Conservation (phyloP, 2,888 invertebrate genomes). For the Trilocha varians region DNA sequence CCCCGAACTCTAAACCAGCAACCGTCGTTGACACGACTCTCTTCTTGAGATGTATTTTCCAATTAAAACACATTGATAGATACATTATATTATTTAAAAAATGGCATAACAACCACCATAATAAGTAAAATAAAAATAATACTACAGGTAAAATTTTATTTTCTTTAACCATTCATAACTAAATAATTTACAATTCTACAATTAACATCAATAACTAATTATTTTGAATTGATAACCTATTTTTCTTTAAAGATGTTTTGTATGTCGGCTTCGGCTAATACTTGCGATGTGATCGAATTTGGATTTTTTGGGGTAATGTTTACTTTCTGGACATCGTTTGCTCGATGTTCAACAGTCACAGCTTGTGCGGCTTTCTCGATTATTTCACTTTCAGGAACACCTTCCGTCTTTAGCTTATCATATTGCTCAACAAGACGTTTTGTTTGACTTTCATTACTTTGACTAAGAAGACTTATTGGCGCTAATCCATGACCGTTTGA, state of each 20-base stretch:
- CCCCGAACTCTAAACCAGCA: too few relatives aligned
- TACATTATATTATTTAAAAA: too few relatives aligned
- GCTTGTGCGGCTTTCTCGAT: constrained; percentile 42
- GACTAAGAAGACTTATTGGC: constrained; percentile 68
- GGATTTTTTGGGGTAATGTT: constrained; percentile 28
- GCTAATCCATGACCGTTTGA: constrained; percentile 71
- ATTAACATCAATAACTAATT: too few relatives aligned
- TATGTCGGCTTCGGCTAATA: constrained; percentile 37
- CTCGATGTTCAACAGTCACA: constrained; percentile 34
- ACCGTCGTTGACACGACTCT: too few relatives aligned
- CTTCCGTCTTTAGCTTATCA: constrained; percentile 69
- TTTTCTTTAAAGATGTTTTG: constrained; percentile 48
- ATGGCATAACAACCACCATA: too few relatives aligned
- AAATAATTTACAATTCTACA: too few relatives aligned
- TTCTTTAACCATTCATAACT: too few relatives aligned
- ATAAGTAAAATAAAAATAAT: too few relatives aligned
- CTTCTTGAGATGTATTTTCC: too few relatives aligned
- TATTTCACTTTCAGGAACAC: constrained; percentile 67
- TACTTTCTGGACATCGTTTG: constrained; percentile 19
- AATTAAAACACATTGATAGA: too few relatives aligned
- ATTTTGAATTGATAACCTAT: constrained; percentile 2
- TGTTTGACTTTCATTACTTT: constrained; percentile 64
- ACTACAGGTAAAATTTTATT: too few relatives aligned
- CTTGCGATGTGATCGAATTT: constrained; percentile 41
- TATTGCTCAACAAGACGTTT: constrained; percentile 77